Evolutionary conservation across 1,140 invertebrate genomes (phyloP).

Genomic region (Conopomorpha cramerella): DNA sequence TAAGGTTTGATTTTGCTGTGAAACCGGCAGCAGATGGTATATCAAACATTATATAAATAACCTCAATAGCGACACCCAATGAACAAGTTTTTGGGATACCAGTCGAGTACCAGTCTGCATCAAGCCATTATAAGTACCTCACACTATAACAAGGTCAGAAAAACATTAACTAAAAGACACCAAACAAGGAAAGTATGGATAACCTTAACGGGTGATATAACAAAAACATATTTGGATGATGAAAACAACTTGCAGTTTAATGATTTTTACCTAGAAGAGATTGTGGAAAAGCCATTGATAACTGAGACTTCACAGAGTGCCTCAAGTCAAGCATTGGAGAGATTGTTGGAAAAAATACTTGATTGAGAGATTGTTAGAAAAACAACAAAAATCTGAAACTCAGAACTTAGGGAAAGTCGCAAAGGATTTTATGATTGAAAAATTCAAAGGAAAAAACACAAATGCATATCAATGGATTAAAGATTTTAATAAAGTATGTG

Average conservation of each 20-base stretch:
- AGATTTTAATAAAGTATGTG: constrained; percentile 20
- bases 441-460: constrained; percentile 15
- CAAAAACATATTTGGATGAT: constrained; percentile 19
- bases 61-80: constrained; percentile 18
- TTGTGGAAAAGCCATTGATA: constrained; percentile 6
- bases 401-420: constrained; percentile 11
- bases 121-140: constrained; percentile 7
- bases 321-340: constrained; percentile 9
- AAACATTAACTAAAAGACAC: constrained; percentile 17
- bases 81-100: constrained; percentile 15
- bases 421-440: constrained; percentile 11
- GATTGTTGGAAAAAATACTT: constrained; percentile 11
- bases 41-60: constrained; percentile 19
- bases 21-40: constrained; percentile 17
- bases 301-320: constrained; percentile 2
- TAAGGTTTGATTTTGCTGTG: constrained; percentile 22
- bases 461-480: constrained; percentile 21
- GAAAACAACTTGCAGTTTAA: constrained; percentile 21
- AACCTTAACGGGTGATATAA: constrained; percentile 13
- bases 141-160: constrained; percentile 15
- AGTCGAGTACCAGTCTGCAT: constrained; percentile 12
- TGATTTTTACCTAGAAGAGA: constrained; percentile 22
- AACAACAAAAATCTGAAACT: constrained; percentile 8
- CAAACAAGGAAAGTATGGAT: constrained; percentile 23
- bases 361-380: too few relatives aligned